These are phyloP conservation scores for Dendrocopos noguchii DNA, from an alignment of 2,113 vertebrate genomes.

Conservation along the genomic window DNA sequence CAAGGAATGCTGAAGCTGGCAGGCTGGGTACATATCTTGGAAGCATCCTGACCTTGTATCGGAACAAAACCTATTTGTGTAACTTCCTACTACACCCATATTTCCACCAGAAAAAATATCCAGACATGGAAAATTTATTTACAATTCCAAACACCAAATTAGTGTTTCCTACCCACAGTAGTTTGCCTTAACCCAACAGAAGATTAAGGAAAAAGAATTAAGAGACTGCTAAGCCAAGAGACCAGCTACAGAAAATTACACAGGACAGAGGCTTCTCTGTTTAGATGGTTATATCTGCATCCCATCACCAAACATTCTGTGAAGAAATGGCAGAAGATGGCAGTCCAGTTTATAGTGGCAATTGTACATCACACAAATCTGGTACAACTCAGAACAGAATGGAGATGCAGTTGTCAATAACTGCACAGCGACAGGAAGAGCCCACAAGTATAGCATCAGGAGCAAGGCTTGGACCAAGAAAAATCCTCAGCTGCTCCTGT, in stretches of 20 bases:
- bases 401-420: not conserved
- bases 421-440: not conserved
- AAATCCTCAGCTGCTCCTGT: not conserved
- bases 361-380: rapidly evolving
- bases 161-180: not conserved
- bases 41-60: not conserved
- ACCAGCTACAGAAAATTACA: not conserved
- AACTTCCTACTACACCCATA: not conserved
- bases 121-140: not conserved
- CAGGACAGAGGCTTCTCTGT: not conserved
- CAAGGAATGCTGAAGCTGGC: not conserved
- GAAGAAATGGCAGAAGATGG: not conserved
- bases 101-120: not conserved
- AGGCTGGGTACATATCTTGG: not conserved
- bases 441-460: not conserved
- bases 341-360: not conserved
- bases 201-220: not conserved
- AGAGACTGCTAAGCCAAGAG: not conserved
- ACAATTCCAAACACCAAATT: not conserved
- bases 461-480: not conserved
- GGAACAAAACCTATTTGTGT: not conserved
- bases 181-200: not conserved
- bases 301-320: not conserved
- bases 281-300: not conserved
- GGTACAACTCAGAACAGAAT: not conserved